Evolutionary conservation across 2,113 vertebrate species (phyloP), one percentile per base, ranked within the genome.

Genomic region (Lagopus leucura): DNA sequence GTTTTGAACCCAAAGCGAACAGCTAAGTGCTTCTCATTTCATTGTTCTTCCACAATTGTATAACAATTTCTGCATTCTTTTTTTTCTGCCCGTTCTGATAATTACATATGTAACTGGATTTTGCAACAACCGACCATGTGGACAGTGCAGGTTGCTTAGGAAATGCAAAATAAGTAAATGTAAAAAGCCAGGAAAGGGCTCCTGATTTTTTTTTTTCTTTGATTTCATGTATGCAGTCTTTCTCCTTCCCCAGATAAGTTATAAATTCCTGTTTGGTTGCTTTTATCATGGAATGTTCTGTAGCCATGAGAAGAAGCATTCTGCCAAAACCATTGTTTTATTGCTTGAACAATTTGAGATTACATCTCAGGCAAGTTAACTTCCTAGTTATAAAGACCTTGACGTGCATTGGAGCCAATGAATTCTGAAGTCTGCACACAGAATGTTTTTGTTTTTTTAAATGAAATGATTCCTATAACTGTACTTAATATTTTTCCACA

Each of bases 41-140:
- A 47, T 65, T 48, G 4, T 61, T 25, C 65, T 90, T 92, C 72
- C 30, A 75, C 34, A 19, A 30, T 10, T 58, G 10, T 24, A 57
- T 32, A 28, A 5, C 24, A 27, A 21, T 74, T 45, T 47, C 9
- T 77, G 9, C 12, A 2, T 10, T 57, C 20, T 6, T 64, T 82
- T 30, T 55, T 82, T 30, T 55, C 54, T 36, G 3, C 10, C 12
- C 0, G 0, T 5, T 5, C 11, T 60, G 13, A 18, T 69, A 30
- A 2, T 16, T 6, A 55, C 3, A 10, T 4, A 4, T 72, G 60
- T 80, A 42, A n/a, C 18, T 52, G 58, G 65, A 60, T 34, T 89
- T 19, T 43, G 24, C 76, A 81, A n/a, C 2, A 79, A 22, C 7
- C 82, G 17, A 24, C 25, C 82, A 13, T 69, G 8, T 58, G 80